Base-by-base conservation (phyloP, 2,888 invertebrate genomes). In the Eupithecia subfuscata region DNA sequence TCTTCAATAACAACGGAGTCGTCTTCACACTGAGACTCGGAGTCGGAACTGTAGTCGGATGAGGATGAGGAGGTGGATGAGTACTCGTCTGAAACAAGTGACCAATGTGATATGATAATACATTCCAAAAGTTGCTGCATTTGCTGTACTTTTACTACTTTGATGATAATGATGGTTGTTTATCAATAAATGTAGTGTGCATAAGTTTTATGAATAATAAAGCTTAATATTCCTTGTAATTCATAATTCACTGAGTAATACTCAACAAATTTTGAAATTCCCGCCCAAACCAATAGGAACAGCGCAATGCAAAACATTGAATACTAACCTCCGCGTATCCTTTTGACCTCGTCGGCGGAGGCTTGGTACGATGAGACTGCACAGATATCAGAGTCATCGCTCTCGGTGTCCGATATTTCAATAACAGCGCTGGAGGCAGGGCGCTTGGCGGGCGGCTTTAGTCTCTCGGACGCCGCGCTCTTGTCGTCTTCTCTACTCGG, bases 381-480 rank as follows among this genome's bases (percentile, higher is more conserved):
- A 77, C 95, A 95, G n/a, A 95, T 89, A 73, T 95, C 95, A n/a
- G 95, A 95, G 76, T 95, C 95, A 70, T 95, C 95, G 75, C 92
- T 95, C 18, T 95, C 95, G 1, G 95, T 93, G 79, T 95, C 95
- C 16, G 94, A 94, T 71, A 95, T 95, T 83, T 94, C 94, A 71
- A 95, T 95, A 22, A 95, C 93, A 18, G 92, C 84, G 77, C 80
- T 86, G 16, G 89, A 86, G 63, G 89, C 82, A 74, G 87, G 90
- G 77, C 93, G 92, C 88, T 93, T 93, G 86, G 92, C 90, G 90
- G 93, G 92, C 90, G 93, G 92, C 82, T 90, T 88, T 80, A 81
- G 84, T 52, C 77, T 80, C 75, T 82, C 81, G 70, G 83, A 82
- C 79, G 84, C 83, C 79, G 86, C 81, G 69, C 81, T 82, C 43